Evolutionary conservation across 2,113 vertebrate genomes (phyloP).

Genomic region (Nannospalax galili): DNA sequence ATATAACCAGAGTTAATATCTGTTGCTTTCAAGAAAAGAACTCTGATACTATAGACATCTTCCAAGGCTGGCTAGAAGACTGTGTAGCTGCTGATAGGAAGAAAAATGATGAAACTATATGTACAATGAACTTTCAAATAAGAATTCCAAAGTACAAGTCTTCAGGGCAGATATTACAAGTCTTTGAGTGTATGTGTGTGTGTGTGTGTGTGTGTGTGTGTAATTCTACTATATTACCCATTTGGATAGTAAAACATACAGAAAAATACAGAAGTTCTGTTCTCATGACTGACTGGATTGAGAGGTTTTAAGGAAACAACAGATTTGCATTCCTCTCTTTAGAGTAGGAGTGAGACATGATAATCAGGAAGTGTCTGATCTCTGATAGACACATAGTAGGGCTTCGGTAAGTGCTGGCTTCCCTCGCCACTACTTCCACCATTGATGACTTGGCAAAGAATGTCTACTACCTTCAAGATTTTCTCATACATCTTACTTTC

Average conservation of each 20-base stretch:
- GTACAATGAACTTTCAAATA: background rate
- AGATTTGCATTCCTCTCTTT: background rate
- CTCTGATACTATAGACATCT: background rate
- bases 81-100: no score
- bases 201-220: no score
- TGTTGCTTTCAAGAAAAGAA: slow-evolving; percentile 19
- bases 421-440: background rate
- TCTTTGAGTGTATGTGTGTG: background rate
- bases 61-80: background rate
- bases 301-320: background rate
- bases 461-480: background rate
- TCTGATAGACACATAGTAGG: background rate
- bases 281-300: background rate
- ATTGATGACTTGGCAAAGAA: background rate
- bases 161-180: background rate
- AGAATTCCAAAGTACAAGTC: background rate
- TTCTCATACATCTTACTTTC: no score
- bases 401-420: background rate
- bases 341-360: no score
- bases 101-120: background rate
- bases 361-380: background rate
- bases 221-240: no score
- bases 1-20: background rate
- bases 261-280: background rate
- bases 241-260: no score